phyloP scores from a whole-genome alignment of 2,888 invertebrate genomes.

The Drosophila barbarae region DNA sequence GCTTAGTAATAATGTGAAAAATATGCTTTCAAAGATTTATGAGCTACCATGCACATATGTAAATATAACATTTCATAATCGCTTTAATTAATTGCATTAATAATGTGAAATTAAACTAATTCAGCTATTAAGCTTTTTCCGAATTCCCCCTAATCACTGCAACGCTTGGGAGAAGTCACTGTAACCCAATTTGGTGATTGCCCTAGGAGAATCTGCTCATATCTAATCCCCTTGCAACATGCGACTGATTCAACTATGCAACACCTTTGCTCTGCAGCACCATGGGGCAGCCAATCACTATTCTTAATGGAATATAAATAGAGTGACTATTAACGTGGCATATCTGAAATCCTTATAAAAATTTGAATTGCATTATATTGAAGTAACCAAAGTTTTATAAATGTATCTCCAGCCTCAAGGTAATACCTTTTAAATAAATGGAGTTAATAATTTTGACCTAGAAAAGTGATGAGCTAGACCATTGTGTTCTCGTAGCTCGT shows the following conservation, averaged over 20 bases:
- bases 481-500: conserved; percentile 28
- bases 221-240: conserved; percentile 9
- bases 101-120: background rate
- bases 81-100: background rate
- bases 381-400: too few species aligned
- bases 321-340: too few species aligned
- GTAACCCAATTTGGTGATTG: background rate
- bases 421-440: too few species aligned
- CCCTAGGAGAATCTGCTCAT: conserved; percentile 14
- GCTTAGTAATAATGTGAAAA: background rate
- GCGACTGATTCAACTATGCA: conserved; percentile 48
- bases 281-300: too few species aligned
- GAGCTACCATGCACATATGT: background rate
- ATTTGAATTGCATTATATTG: too few species aligned
- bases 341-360: too few species aligned
- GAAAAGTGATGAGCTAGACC: too few species aligned
- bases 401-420: too few species aligned
- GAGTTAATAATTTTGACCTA: too few species aligned
- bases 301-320: too few species aligned
- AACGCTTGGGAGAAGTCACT: conserved; percentile 1
- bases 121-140: background rate
- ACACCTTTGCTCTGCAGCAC: conserved; percentile 45
- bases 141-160: background rate
- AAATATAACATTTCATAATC: background rate
- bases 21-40: background rate